A percentile compares a stretch with the other conserved stretches of the same genome.
These are phyloP conservation scores for Cataglyphis albicans DNA, from an alignment of 2,888 invertebrate genomes.

Conservation along the genomic window DNA sequence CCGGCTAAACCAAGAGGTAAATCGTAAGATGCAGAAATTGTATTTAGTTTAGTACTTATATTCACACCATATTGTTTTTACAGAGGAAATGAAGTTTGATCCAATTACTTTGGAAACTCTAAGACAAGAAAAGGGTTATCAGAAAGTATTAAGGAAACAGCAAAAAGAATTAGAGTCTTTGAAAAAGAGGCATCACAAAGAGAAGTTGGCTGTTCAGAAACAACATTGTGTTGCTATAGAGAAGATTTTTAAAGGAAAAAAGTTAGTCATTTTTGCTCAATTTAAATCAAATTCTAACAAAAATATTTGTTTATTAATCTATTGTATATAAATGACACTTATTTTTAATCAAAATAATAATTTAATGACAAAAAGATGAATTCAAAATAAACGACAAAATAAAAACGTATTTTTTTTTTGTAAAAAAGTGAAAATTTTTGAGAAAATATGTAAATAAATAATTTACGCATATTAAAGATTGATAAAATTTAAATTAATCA, in stretches of 20 bases:
- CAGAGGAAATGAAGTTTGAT: constrained; percentile 91
- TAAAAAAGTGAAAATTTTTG: not conserved
- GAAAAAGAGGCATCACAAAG: constrained; percentile 97
- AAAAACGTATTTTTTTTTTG: not conserved
- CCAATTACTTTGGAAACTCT: constrained; percentile 95
- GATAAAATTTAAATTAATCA: not conserved
- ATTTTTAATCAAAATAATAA: not conserved
- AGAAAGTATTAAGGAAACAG: constrained; percentile 97
- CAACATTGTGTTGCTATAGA: constrained; percentile 96
- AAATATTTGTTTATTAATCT: not conserved
- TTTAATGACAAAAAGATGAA: not conserved
- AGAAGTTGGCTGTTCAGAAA: constrained; percentile 96
- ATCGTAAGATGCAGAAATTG: constrained; percentile 7
- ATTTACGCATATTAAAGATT: not conserved
- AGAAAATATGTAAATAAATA: not conserved
- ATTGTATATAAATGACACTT: not conserved
- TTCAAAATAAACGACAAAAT: not conserved
- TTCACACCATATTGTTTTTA: not conserved
- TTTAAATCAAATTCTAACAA: not conserved
- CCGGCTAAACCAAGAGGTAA: constrained; percentile 83
- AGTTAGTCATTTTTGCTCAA: constrained; percentile 87
- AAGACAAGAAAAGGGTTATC: constrained; percentile 95
- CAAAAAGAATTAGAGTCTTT: constrained; percentile 97
- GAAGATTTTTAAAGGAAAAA: constrained; percentile 97
- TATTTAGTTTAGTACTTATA: constrained; percentile 1